Evolutionary conservation across 2,888 invertebrate genomes (phyloP).

Genomic region (Acleris holmiana): DNA sequence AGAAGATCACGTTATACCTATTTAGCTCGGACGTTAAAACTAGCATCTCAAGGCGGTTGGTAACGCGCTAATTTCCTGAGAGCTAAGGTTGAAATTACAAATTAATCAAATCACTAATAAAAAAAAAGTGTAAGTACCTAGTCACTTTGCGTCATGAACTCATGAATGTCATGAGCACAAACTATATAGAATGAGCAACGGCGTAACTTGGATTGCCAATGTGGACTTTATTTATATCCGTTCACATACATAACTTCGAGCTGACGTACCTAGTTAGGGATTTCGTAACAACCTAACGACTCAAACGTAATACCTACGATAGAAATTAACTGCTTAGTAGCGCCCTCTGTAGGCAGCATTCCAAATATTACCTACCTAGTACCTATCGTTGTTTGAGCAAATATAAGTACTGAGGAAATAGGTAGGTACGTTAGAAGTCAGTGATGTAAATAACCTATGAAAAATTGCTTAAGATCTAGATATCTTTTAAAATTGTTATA

Average conservation of each 20-base stretch:
- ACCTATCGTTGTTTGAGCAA: neutral
- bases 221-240: constrained; percentile 19
- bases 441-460: too few relatives aligned
- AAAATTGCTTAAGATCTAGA: too few relatives aligned
- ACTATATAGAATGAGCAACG: too few relatives aligned
- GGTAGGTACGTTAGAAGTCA: too few relatives aligned
- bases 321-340: neutral
- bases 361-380: too few relatives aligned
- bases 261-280: neutral
- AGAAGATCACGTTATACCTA: constrained; percentile 10
- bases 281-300: neutral
- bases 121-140: too few relatives aligned
- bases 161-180: constrained; percentile 26
- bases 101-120: too few relatives aligned
- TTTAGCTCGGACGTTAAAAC: constrained; percentile 6
- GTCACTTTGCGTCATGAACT: constrained; percentile 19
- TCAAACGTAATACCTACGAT: constrained; percentile 9
- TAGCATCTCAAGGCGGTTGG: too few relatives aligned
- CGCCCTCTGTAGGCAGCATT: neutral
- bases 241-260: neutral
- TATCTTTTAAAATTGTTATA: too few relatives aligned
- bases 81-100: neutral
- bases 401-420: neutral
- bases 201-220: constrained; percentile 14
- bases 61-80: too few relatives aligned